phyloP scores from a whole-genome alignment of 2,113 vertebrate species.

The Mesocricetus auratus region DNA sequence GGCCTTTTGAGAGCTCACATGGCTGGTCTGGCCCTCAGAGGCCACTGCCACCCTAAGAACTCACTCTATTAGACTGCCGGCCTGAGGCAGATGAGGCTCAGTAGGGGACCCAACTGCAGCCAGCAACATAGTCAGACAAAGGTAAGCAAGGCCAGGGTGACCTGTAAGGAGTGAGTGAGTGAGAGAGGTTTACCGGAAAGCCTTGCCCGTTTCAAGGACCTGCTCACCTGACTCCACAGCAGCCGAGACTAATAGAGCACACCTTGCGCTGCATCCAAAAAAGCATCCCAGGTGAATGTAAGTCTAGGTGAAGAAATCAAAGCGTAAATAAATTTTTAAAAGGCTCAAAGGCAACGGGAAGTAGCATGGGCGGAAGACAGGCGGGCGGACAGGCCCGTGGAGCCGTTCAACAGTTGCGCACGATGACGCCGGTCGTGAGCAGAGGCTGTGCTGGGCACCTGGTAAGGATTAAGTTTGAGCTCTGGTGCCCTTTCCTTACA shows the following conservation, averaged over 20 bases:
- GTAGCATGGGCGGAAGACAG: neutral
- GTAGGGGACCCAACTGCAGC: neutral
- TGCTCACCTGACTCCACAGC: rapidly evolving
- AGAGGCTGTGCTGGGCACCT: neutral
- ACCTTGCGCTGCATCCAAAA: neutral
- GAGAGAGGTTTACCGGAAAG: rapidly evolving
- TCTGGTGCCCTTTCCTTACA: neutral
- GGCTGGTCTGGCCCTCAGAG: neutral
- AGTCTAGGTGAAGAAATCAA: neutral
- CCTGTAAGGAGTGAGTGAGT: rapidly evolving
- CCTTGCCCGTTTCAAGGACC: rapidly evolving
- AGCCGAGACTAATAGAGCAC: rapidly evolving
- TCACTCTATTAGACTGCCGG: rapidly evolving
- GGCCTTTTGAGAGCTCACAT: neutral
- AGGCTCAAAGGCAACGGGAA: neutral
- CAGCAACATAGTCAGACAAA: neutral
- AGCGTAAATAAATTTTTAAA: neutral
- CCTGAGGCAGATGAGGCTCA: neutral
- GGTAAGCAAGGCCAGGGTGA: rapidly evolving
- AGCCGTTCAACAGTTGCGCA: rapidly evolving
- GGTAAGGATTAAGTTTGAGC: neutral
- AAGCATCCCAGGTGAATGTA: neutral
- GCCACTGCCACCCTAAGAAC: no score
- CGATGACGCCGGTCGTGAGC: no score
- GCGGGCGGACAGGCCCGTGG: neutral